Conservation (phyloP, 2,888 invertebrate species). For the Brachylomia viminalis region DNA sequence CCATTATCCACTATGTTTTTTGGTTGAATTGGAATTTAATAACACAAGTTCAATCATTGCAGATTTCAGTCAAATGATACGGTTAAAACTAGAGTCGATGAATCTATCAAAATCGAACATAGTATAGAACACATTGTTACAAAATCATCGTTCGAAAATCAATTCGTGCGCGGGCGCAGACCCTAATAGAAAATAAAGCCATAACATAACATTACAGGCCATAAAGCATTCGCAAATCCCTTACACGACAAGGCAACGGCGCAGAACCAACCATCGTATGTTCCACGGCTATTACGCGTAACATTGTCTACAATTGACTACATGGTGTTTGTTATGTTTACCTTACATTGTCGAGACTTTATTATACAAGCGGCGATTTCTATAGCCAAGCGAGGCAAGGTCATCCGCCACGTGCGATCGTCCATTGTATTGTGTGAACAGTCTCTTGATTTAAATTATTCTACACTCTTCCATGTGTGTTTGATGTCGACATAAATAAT, state of each 20-base stretch:
- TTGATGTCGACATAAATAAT: slow-evolving; percentile 56
- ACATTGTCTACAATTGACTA: slow-evolving; percentile 77
- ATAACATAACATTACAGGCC: slow-evolving; percentile 51
- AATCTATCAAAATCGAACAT: background rate
- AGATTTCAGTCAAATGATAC: background rate
- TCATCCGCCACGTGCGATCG: slow-evolving; percentile 81
- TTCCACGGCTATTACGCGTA: slow-evolving; percentile 74
- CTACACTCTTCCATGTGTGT: slow-evolving; percentile 53
- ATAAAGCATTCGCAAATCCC: slow-evolving; percentile 59
- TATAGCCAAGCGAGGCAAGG: slow-evolving; percentile 77
- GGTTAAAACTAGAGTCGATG: background rate
- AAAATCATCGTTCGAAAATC: slow-evolving; percentile 1
- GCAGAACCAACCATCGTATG: slow-evolving; percentile 70
- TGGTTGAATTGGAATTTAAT: background rate
- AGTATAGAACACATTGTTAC: background rate
- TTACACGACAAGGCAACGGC: slow-evolving; percentile 59
- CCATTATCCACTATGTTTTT: background rate
- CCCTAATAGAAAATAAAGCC: slow-evolving; percentile 56
- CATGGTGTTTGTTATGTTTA: slow-evolving; percentile 72
- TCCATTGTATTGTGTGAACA: slow-evolving; percentile 73
- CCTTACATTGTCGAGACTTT: slow-evolving; percentile 71
- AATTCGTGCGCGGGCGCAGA: slow-evolving; percentile 41
- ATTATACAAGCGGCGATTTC: slow-evolving; percentile 71
- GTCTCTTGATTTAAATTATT: slow-evolving; percentile 67
- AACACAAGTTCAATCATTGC: background rate